Conservation (phyloP, 2,888 invertebrate species). For the Drosophila anomelani region DNA sequence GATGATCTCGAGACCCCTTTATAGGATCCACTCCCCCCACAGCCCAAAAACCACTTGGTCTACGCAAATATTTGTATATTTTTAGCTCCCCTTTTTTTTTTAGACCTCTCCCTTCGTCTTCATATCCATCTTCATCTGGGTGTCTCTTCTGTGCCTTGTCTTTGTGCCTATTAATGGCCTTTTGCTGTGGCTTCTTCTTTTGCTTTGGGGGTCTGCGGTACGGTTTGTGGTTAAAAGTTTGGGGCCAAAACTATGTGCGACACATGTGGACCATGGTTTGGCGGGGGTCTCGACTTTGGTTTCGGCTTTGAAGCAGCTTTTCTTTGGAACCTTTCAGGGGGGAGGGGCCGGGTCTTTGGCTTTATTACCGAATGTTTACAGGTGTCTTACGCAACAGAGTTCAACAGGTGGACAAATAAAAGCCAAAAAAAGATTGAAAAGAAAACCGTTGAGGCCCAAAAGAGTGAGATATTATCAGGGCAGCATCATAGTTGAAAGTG, state of each 20-base stretch:
- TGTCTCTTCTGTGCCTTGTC: slow-evolving; percentile 19
- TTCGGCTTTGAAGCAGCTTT: slow-evolving; percentile 12
- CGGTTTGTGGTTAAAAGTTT: slow-evolving; percentile 38
- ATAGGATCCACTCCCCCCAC: slow-evolving; percentile 10
- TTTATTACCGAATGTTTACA: slow-evolving; percentile 48
- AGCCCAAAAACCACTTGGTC: slow-evolving; percentile 27
- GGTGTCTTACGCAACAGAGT: slow-evolving; percentile 40
- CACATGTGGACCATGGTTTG: slow-evolving; percentile 43
- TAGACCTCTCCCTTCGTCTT: slow-evolving; percentile 2
- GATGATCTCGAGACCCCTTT: slow-evolving; percentile 24
- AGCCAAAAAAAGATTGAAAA: slow-evolving; percentile 5
- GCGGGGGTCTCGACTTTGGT: slow-evolving; percentile 8
- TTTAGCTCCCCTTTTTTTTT: slow-evolving; percentile 37
- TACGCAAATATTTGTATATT: slow-evolving; percentile 69
- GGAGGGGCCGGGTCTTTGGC: neutral
- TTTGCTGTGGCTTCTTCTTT: slow-evolving; percentile 42
- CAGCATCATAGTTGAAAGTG: slow-evolving; percentile 21
- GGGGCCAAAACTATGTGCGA: slow-evolving; percentile 21
- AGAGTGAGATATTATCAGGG: slow-evolving; percentile 17
- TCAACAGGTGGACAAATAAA: slow-evolving; percentile 34
- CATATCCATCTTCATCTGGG: neutral
- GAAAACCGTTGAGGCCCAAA: slow-evolving; percentile 3
- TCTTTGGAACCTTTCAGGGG: slow-evolving; percentile 21
- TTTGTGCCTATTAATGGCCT: slow-evolving; percentile 65
- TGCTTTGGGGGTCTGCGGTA: slow-evolving; percentile 18